Conservation (phyloP, 2,888 invertebrate species). For the Urechis unicinctus region DNA sequence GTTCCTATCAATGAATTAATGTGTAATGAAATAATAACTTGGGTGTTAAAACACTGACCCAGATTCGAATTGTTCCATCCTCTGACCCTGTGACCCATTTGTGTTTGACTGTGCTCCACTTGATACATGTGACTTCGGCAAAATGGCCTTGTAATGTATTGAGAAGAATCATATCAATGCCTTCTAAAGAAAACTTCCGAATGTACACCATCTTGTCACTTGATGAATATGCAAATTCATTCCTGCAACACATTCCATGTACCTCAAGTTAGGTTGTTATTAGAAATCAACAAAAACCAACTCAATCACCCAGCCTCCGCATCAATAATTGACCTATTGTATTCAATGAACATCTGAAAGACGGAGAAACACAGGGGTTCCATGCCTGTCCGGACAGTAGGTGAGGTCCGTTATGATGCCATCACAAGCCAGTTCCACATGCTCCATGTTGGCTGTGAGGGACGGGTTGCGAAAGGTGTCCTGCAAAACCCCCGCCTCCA, state of each 20-base stretch:
- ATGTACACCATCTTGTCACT: conserved; percentile 50
- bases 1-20: too few relatives aligned
- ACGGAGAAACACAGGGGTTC: neutral
- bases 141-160: conserved; percentile 47
- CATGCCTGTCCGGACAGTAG: conserved; percentile 25
- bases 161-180: conserved; percentile 41
- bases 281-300: neutral
- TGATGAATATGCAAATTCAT: conserved; percentile 47
- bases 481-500: conserved; percentile 36
- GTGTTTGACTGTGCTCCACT: conserved; percentile 36
- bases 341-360: too few relatives aligned
- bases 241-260: conserved; percentile 22
- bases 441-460: conserved; percentile 20
- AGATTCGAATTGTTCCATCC: conserved; percentile 47
- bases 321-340: too few relatives aligned
- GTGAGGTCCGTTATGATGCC: conserved; percentile 46
- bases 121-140: conserved; percentile 42
- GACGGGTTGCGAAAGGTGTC: conserved; percentile 35
- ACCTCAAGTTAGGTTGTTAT: neutral
- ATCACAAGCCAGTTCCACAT: conserved; percentile 40
- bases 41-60: conserved; percentile 39
- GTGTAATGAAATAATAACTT: too few relatives aligned
- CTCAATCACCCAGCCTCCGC: too few relatives aligned
- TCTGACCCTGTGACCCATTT: conserved; percentile 50
- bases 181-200: conserved; percentile 39